Percentiles rank a stretch among this genome's conserved stretches.
Conservation (phyloP, 2,888 invertebrate genomes). For the Phalangium opilio region DNA sequence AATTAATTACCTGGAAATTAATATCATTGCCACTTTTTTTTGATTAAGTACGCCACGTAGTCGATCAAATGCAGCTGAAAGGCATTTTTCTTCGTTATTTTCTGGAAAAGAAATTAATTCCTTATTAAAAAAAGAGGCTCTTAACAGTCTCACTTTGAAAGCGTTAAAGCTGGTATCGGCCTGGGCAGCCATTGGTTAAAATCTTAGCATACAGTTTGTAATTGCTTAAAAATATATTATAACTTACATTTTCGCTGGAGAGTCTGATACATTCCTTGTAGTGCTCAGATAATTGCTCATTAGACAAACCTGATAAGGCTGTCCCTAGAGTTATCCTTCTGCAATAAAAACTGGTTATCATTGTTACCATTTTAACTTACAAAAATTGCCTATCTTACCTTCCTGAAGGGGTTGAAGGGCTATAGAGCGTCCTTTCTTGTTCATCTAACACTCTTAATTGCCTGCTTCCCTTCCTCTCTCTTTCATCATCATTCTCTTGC, state of each 20-base stretch:
- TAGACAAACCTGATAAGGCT: background rate
- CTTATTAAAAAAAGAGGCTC: background rate
- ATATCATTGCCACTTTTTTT: conserved; percentile 49
- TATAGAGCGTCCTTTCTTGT: conserved; percentile 18
- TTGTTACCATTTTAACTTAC: too few species aligned
- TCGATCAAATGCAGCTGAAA: conserved; percentile 76
- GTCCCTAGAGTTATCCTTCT: conserved; percentile 36
- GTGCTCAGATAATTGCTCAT: conserved; percentile 42
- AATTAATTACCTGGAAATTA: conserved; percentile 34
- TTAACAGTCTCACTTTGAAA: background rate
- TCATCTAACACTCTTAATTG: conserved; percentile 20
- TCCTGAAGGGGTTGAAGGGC: background rate
- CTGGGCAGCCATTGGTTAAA: too few species aligned
- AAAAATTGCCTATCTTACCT: too few species aligned
- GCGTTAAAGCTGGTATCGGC: too few species aligned
- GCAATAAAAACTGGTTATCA: too few species aligned
- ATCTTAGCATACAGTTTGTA: too few species aligned
- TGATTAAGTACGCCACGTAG: conserved; percentile 56
- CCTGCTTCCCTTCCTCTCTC: background rate
- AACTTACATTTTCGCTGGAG: conserved; percentile 49
- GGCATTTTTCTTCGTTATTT: conserved; percentile 74
- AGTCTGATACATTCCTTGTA: conserved; percentile 58
- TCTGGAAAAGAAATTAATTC: too few species aligned
- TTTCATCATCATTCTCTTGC: background rate
- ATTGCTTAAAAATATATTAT: background rate